Base-by-base conservation (phyloP, 1,140 invertebrate genomes). In the Drosophila simulans region DNA sequence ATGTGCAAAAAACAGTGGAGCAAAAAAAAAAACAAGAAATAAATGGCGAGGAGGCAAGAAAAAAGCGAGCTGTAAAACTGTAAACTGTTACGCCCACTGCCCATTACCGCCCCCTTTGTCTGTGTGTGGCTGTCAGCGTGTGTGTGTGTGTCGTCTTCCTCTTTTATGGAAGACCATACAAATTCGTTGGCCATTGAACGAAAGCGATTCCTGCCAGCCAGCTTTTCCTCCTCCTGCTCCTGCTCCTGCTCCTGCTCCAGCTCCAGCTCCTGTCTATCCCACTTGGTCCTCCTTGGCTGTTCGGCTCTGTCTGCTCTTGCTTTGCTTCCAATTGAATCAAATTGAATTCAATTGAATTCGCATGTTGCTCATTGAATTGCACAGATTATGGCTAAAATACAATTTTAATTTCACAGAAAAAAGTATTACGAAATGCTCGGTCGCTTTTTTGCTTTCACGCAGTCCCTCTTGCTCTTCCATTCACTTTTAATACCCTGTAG, bases 281-380 rank as follows among this genome's bases (percentile, higher is more conserved):
- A 2, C 13, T 15, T 4, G 17, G 42, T 20, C 13, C 13, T 11
- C 3, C 15, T 7, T 20, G 3, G 3, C 3, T 37, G 31, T 53
- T 35, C 27, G 22, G 43, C 35, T 42, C 34, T 77, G 48, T 56
- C 42, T 63, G 72, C 70, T 68, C 22, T 68, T 53, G 37, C 54
- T 59, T 51, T 69, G 65, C 74, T 65, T 70, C 48, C 74, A 68
- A 86, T 86, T 86, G 69, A 86, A 86, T 86, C 63, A 82, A 76
- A 86, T 88, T 71, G 78, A 86, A 86, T 85, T 85, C 69, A 86
- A 85, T 86, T 78, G 64, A 86, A 78, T 88, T 86, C 82, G 74
- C 69, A 88, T 82, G 78, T 79, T 86, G 74, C 62, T 86, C 75
- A 88, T 86, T 86, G 83, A 83, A 63, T 88, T 83, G 77, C 73